Percentiles rank a stretch among this genome's conserved stretches.
phyloP scores from a whole-genome alignment of 1,140 invertebrate genomes.

The Papilio aristodemus region DNA sequence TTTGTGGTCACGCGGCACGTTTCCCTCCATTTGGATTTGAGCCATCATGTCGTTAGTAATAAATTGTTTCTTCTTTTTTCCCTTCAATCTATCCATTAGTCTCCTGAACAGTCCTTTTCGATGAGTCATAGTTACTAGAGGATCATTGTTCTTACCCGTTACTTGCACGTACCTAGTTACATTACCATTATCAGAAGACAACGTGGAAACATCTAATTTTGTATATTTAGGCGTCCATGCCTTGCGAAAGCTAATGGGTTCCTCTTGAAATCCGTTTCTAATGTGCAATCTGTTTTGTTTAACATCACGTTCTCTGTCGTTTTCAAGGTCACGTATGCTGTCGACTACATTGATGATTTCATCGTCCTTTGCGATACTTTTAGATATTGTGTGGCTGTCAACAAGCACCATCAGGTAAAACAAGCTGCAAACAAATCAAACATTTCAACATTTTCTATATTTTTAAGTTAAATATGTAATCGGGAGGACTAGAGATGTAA shows the following conservation, averaged over 20 bases:
- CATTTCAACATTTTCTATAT: neutral
- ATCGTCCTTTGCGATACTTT: conserved; percentile 56
- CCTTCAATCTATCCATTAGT: conserved; percentile 35
- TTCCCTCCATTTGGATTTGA: neutral
- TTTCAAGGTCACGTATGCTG: conserved; percentile 39
- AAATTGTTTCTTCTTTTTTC: conserved; percentile 20
- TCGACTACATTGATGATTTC: conserved; percentile 42
- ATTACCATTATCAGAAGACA: neutral
- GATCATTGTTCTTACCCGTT: conserved; percentile 3
- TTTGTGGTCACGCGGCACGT: neutral
- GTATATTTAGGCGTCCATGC: neutral
- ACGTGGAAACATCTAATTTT: neutral
- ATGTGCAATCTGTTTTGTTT: conserved; percentile 33
- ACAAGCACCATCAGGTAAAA: conserved; percentile 69
- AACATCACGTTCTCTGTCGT: conserved; percentile 30
- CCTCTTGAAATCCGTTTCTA: conserved; percentile 31
- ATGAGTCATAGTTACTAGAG: conserved; percentile 7
- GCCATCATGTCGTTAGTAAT: conserved; percentile 2
- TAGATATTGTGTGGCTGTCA: conserved; percentile 63
- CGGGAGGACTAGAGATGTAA: neutral
- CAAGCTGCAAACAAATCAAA: conserved; percentile 59
- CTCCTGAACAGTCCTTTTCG: conserved; percentile 37
- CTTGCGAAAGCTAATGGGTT: conserved; percentile 14
- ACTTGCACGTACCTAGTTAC: conserved; percentile 17
- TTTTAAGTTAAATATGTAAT: no score